Evolutionary conservation across 2,888 invertebrate genomes (phyloP), one percentile per base, ranked within the genome.

Genomic region (Netelia melanura): DNA sequence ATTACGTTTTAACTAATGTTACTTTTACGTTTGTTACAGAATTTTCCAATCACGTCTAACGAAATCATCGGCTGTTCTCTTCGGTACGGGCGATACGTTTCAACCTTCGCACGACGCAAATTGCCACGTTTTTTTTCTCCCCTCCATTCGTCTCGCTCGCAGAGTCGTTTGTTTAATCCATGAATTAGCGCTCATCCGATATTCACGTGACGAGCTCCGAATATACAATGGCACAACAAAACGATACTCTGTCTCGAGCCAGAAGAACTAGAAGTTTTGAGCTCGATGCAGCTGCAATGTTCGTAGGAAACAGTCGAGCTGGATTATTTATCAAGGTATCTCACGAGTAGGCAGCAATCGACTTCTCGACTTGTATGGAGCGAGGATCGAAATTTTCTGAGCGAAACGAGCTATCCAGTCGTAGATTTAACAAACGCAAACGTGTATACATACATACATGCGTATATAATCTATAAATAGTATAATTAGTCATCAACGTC

Each of bases 391-490:
- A 14, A 30, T 56, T 76, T 14, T 38, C 43, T 11, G 44, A n/a
- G 48, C 48, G 30, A 52, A 38, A 3, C 21, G 48, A 43, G 5
- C n/a, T 14, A 38, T 23, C 17, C 3, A 48, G 61, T 62, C 52
- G 54, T 21, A n/a, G 30, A 38, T 38, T 38, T 38, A 38, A 38
- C 38, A 6, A 21, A 67, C 21, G 44, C 44, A 17, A 14, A 48
- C 14, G 14, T 48, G 14, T 30, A 17, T 44, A 25, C 3, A 10
- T 17, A 67, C n/a, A 48, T 61, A 30, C 14, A 48, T 38, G 30
- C 3, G 9, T 11, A 1, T 21, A 56, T 54, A 48, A 8, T 71
- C 71, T 77, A 82, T 71, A 71, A 82, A 77, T 82, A 82, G 71
- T 58, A 65, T 58, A n/a, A 67, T 82, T 61, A 75, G 58, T 81